phyloP scores from a whole-genome alignment of 2,797 vertebrate species.

The Silurus lanzhouensis region DNA sequence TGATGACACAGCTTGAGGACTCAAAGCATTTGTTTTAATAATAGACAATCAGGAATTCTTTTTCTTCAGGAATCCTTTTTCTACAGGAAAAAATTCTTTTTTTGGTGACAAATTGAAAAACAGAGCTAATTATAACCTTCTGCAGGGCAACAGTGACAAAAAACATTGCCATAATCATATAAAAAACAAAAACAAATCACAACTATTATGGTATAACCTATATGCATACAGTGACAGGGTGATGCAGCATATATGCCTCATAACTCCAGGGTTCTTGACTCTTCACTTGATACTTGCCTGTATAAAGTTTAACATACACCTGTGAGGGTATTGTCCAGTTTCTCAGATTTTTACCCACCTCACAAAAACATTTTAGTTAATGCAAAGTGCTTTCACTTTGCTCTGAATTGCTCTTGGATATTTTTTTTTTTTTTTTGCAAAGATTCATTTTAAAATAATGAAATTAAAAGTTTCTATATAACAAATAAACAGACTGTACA shows the following conservation, averaged over 20 bases:
- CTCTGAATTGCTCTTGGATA: background rate
- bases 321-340: background rate
- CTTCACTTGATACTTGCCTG: background rate
- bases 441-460: background rate
- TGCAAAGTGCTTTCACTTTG: background rate
- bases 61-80: no score
- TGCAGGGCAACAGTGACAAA: background rate
- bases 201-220: background rate
- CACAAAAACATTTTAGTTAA: background rate
- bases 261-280: background rate
- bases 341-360: background rate
- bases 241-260: background rate
- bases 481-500: background rate
- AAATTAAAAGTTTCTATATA: background rate
- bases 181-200: background rate
- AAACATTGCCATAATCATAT: background rate
- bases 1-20: background rate
- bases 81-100: no score
- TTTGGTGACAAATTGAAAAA: background rate
- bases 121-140: background rate
- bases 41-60: no score
- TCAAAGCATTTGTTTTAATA: background rate
- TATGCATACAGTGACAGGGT: background rate
- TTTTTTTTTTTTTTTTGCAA: background rate
- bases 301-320: background rate